Evolutionary conservation across 2,888 invertebrate genomes (phyloP), one percentile per base, ranked within the genome.

Genomic region (Mycalesis mineus): DNA sequence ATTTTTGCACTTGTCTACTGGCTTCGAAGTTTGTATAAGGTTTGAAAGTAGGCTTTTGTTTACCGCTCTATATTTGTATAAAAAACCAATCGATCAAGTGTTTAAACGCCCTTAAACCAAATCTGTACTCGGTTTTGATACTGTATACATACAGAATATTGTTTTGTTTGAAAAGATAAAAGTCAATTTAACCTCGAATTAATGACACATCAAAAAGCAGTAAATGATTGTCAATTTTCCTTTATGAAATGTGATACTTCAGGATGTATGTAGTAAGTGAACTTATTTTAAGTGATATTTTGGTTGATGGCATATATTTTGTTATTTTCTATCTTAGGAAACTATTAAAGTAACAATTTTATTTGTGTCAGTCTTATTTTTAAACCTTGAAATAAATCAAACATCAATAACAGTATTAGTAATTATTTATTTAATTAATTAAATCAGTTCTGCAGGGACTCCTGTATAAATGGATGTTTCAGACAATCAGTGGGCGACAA

Each of bases 401-500:
- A 55, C 17, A 55, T 42, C 40, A 55, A 49, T 29, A 40, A 55
- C 8, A 61, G 48, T 37, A 64, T 47, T 58, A 49, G 60, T 50
- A 41, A 53, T n/a, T 17, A 52, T 68, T 66, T 69, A 66, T 68
- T 65, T 65, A 51, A 62, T 54, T 48, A 55, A 65, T 62, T n/a
- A n/a, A n/a, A n/a, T 74, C 63, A 76, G 65, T 78, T 81, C 57
- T 68, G 66, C 44, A 82, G 63, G 57, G 73, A 72, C 61, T 82
- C 82, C 68, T 77, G 78, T 77, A 99, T 97, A 86, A 98, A 99
- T 14, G 96, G 94, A 91, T 98, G 98, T 61, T 94, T 94, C 62
- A 98, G 90, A 45, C 97, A 97, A 76, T 97, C 97, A 75, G 95
- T 95, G 65, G 97, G 92, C 45, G 96, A 94, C 71, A 96, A 92